phyloP scores from a whole-genome alignment of 2,797 vertebrate species.

The Ctenosaura bakeri region DNA sequence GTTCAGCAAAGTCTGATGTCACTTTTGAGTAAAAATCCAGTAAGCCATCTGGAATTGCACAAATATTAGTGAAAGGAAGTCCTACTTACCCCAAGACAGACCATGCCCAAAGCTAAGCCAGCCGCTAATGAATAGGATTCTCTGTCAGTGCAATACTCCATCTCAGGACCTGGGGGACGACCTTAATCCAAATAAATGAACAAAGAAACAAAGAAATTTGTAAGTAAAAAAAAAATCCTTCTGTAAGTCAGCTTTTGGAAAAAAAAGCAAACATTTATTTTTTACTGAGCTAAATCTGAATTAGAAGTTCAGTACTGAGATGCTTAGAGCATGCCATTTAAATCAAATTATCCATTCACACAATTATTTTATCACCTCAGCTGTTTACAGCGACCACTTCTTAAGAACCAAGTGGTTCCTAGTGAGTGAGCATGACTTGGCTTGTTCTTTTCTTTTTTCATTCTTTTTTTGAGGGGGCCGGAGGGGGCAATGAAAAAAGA shows the following conservation, averaged over 20 bases:
- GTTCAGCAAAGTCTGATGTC: neutral
- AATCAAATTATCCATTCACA: neutral
- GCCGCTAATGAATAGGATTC: constrained; percentile 97
- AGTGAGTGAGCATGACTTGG: no score
- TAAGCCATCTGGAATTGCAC: neutral
- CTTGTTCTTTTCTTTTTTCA: neutral
- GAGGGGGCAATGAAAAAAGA: no score
- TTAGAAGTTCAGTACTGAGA: neutral
- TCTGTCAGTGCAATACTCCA: constrained; percentile 98
- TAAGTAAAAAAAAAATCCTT: constrained; percentile 10
- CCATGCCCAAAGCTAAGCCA: constrained; percentile 97
- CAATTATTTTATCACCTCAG: neutral
- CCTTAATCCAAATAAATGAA: constrained; percentile 77
- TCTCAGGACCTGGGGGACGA: constrained; percentile 96
- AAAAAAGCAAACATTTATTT: neutral
- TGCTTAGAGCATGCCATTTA: neutral
- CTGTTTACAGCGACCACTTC: no score
- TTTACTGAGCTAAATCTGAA: neutral
- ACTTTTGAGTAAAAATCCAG: neutral
- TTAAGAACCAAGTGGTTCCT: no score
- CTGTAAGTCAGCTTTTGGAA: constrained; percentile 6
- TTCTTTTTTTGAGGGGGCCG: neutral
- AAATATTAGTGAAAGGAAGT: neutral
- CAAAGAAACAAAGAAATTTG: neutral
- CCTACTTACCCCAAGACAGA: constrained; percentile 93